Percentiles rank a stretch among this genome's conserved stretches.
Conservation (phyloP, 2,113 vertebrate genomes). For the Tonatia bakeri region DNA sequence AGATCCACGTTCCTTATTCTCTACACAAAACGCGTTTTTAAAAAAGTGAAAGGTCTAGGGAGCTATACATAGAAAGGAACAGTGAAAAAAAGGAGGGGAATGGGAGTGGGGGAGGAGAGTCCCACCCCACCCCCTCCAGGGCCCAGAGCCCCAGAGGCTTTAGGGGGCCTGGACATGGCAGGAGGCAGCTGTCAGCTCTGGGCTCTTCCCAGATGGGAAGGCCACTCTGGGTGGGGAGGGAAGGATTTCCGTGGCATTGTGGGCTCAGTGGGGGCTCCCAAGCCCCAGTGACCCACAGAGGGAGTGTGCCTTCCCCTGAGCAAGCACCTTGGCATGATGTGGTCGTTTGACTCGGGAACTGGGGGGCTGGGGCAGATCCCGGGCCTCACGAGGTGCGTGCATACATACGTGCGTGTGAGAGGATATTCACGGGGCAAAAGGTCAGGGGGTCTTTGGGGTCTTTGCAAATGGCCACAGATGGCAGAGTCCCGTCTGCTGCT, state of each 20-base stretch:
- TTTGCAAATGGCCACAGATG: slow-evolving; percentile 71
- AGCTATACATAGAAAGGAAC: slow-evolving; percentile 76
- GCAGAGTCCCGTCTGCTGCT: slow-evolving; percentile 35
- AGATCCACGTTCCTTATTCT: slow-evolving; percentile 74
- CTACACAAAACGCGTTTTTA: slow-evolving; percentile 81
- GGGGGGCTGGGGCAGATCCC: slow-evolving; percentile 61
- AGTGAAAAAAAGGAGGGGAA: slow-evolving; percentile 45
- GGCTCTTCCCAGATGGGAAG: slow-evolving; percentile 59
- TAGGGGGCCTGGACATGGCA: slow-evolving; percentile 57
- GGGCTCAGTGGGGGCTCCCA: slow-evolving; percentile 62
- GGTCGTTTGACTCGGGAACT: slow-evolving; percentile 55
- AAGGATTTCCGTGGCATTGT: slow-evolving; percentile 72
- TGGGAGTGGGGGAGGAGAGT: not conserved
- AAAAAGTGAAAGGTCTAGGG: slow-evolving; percentile 79
- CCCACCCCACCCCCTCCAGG: slow-evolving; percentile 38
- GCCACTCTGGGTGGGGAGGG: not conserved
- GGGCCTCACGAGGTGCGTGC: slow-evolving; percentile 56
- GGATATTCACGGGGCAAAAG: slow-evolving; percentile 29
- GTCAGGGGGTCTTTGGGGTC: slow-evolving; percentile 70
- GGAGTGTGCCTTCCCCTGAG: slow-evolving; percentile 67
- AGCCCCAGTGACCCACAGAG: slow-evolving; percentile 20
- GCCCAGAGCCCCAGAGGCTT: slow-evolving; percentile 59
- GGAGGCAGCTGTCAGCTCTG: slow-evolving; percentile 74
- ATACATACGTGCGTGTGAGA: not conserved
- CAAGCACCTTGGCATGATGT: slow-evolving; percentile 74